Evolutionary conservation across 1,140 invertebrate species (phyloP).

Genomic region (Drosophila sucinea): DNA sequence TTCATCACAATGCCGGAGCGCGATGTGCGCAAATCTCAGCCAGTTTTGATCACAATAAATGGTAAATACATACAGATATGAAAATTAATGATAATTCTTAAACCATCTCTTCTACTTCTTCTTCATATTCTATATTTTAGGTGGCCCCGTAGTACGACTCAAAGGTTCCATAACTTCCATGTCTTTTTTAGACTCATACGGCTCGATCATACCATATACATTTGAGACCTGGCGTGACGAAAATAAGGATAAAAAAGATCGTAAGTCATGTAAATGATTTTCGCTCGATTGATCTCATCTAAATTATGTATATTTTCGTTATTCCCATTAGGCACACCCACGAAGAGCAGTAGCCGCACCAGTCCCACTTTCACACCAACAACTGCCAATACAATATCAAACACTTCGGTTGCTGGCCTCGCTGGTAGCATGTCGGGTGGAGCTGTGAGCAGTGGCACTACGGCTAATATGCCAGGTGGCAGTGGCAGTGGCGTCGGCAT

Average conservation of each 20-base stretch:
- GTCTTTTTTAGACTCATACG: slow-evolving; percentile 97
- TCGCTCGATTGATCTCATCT: not conserved
- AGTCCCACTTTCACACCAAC: slow-evolving; percentile 82
- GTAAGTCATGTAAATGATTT: slow-evolving; percentile 83
- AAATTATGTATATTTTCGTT: not conserved
- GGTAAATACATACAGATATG: slow-evolving; percentile 85
- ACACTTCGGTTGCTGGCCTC: slow-evolving; percentile 64
- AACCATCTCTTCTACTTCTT: slow-evolving; percentile 1
- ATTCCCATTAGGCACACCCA: slow-evolving; percentile 66
- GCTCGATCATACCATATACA: slow-evolving; percentile 92
- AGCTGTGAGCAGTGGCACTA: slow-evolving; percentile 70
- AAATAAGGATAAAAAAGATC: slow-evolving; percentile 87
- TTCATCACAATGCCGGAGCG: slow-evolving; percentile 92
- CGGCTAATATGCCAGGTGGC: slow-evolving; percentile 44
- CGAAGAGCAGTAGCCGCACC: slow-evolving; percentile 80
- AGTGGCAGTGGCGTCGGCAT: slow-evolving; percentile 12
- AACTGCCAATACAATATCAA: slow-evolving; percentile 83
- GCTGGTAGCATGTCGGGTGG: slow-evolving; percentile 67
- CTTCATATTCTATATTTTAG: slow-evolving; percentile 83
- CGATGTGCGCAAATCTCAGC: slow-evolving; percentile 92
- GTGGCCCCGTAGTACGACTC: slow-evolving; percentile 95
- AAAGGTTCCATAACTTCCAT: slow-evolving; percentile 96
- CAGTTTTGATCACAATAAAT: slow-evolving; percentile 94
- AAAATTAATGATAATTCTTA: not conserved
- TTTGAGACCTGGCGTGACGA: slow-evolving; percentile 95